Evolutionary conservation across 2,113 vertebrate genomes (phyloP).

Genomic region (Picathartes gymnocephalus): DNA sequence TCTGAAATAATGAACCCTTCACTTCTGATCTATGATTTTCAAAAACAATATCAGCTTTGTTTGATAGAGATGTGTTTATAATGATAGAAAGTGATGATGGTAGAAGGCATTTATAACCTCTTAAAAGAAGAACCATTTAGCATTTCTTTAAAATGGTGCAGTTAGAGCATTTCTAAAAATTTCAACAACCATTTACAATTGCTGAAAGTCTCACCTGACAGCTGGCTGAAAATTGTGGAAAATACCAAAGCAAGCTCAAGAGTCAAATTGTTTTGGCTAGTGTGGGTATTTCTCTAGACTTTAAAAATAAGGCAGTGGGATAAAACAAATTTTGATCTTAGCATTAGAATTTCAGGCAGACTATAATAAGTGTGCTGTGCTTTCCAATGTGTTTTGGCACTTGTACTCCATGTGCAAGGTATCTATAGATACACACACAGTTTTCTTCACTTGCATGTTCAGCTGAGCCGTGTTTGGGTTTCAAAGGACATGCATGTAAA

Average conservation of each 20-base stretch:
- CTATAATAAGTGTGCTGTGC: neutral
- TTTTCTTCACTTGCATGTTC: neutral
- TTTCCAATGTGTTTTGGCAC: neutral
- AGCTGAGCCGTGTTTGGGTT: neutral
- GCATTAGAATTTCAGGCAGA: neutral
- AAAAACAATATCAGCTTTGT: neutral
- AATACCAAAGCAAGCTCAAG: neutral
- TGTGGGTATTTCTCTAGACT: neutral
- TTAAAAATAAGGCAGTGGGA: neutral
- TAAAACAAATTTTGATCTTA: neutral
- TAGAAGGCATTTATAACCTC: neutral
- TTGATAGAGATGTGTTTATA: neutral
- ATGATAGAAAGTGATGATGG: no score
- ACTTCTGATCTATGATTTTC: neutral
- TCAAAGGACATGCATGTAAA: neutral
- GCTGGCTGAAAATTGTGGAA: neutral
- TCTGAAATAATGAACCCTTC: neutral
- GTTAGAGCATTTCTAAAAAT: neutral
- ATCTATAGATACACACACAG: neutral
- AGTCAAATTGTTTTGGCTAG: slow-evolving; percentile 18
- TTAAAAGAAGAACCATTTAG: neutral
- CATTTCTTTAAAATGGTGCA: neutral
- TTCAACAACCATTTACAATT: neutral
- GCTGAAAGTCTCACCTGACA: neutral
- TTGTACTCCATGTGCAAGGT: neutral